Evolutionary conservation across 2,113 vertebrate species (phyloP), one percentile per base, ranked within the genome.

Genomic region (Urocitellus parryii): DNA sequence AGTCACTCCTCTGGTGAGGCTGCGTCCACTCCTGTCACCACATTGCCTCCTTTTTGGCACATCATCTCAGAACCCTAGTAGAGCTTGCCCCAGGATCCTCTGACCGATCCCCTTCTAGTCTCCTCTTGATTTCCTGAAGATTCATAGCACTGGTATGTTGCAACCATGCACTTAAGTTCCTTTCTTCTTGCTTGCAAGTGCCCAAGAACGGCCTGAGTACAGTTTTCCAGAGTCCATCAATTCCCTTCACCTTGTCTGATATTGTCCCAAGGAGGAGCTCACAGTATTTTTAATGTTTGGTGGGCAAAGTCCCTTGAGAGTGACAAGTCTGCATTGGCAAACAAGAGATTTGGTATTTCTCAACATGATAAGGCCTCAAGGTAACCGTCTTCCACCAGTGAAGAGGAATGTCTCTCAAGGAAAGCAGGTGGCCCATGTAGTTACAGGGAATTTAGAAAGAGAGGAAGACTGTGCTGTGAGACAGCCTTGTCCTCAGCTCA

Each of bases 131-230:
- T 53, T 53, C 39, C 45, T 4, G 9, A 81, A 74, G 56, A 45
- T 53, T 73, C 18, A 0, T 25, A 73, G 73, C 4, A 8, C 85
- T 9, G 18, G 34, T 0, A 3, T 7, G 14, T 18, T 11, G 11
- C 42, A 45, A 34, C 14, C 8, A 18, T 1, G 27, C 0, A 5
- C 27, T 22, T 14, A 1, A 5, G 7, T 14, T 18, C 34, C 34
- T 77, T 70, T 13, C 76, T 13, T 90, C 65, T 76, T 68, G 2
- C 16, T 84, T n/a, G 32, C 32, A 22, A 77, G 53, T 51, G 18
- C 67, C 56, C 3, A 39, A 32, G 37, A 18, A 24, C 12, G 34
- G 34, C n/a, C 61, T 2, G n/a, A 92, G 58, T 34, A 58, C 8
- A 61, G 32, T 6, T 61, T 65, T 42, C 48, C 4, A 7, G n/a